Evolutionary conservation across 2,888 invertebrate species (phyloP).

Genomic region (Electrophaes corylata): DNA sequence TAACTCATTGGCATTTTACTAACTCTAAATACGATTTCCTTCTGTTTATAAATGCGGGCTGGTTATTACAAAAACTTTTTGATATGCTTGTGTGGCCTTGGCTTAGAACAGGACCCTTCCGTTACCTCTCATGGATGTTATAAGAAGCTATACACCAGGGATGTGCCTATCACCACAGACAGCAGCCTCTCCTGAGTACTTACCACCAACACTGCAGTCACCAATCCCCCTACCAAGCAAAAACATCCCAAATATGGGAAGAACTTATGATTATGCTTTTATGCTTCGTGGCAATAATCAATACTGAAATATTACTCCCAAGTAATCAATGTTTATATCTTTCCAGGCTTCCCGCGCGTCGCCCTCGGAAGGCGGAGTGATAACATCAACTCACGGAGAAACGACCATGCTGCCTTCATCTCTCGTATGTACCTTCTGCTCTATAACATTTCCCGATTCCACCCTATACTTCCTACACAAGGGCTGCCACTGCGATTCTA

Average conservation of each 20-base stretch:
- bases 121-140: no score
- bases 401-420: slow-evolving; percentile 80
- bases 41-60: slow-evolving; percentile 1
- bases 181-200: no score
- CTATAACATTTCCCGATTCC: slow-evolving; percentile 97
- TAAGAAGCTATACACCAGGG: no score
- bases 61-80: no score
- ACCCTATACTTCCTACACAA: slow-evolving; percentile 98
- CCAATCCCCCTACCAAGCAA: no score
- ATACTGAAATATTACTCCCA: background rate
- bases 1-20: background rate
- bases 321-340: slow-evolving; percentile 11
- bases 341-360: slow-evolving; percentile 75
- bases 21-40: background rate
- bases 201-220: no score
- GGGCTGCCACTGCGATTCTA: slow-evolving; percentile 98
- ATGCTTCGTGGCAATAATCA: slow-evolving; percentile 15
- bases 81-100: no score
- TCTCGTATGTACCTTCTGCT: slow-evolving; percentile 95
- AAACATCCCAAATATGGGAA: no score
- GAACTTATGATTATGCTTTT: background rate
- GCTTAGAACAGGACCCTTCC: no score
- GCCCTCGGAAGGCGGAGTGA: slow-evolving; percentile 84
- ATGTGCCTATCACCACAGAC: no score
- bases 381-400: slow-evolving; percentile 89